These are phyloP conservation scores for Pyrocoelia pectoralis DNA, from an alignment of 2,888 invertebrate genomes.

Conservation along the genomic window DNA sequence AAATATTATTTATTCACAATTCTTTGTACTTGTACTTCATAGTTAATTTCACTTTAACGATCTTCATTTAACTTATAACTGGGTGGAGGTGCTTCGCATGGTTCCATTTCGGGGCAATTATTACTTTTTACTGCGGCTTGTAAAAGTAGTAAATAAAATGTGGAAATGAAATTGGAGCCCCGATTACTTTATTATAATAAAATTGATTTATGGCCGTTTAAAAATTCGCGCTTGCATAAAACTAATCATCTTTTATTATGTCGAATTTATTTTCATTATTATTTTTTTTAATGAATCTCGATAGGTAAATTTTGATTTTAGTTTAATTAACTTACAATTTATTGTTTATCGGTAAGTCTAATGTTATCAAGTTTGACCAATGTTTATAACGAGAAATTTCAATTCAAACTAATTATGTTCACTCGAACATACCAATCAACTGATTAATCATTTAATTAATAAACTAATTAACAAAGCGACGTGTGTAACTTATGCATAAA, in stretches of 20 bases:
- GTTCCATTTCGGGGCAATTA: neutral
- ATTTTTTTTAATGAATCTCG: no score
- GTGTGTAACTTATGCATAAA: constrained; percentile 39
- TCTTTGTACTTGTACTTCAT: constrained; percentile 21
- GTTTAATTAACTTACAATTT: constrained; percentile 1
- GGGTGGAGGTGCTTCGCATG: neutral
- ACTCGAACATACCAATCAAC: constrained; percentile 59
- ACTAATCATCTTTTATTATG: no score
- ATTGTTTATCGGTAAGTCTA: neutral
- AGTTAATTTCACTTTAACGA: neutral
- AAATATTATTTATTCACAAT: constrained; percentile 7
- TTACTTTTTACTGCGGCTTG: neutral
- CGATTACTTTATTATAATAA: no score
- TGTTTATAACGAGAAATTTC: constrained; percentile 74
- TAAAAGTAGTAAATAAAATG: no score
- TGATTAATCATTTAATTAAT: constrained; percentile 61
- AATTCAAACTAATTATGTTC: constrained; percentile 67
- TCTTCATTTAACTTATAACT: neutral
- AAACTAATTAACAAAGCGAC: constrained; percentile 55
- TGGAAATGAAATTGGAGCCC: no score
- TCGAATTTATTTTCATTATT: no score
- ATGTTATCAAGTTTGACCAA: constrained; percentile 62
- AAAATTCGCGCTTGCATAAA: no score
- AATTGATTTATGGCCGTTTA: no score
- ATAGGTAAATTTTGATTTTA: no score